These are phyloP conservation scores for Eleutherodactylus coqui DNA, from an alignment of 2,797 vertebrate genomes.

Conservation along the genomic window DNA sequence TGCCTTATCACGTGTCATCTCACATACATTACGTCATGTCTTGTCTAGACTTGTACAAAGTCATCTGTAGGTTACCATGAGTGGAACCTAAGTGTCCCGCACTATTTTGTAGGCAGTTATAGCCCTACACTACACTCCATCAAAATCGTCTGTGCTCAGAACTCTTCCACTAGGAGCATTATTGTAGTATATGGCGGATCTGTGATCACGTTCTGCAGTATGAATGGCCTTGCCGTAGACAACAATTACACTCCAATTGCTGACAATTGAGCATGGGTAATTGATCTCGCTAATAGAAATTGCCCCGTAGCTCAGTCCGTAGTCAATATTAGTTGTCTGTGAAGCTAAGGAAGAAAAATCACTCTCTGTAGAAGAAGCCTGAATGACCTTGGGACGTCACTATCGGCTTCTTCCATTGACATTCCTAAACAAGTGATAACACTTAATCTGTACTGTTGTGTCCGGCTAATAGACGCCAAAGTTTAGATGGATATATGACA, in stretches of 20 bases:
- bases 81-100: not conserved
- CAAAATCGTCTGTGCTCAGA: not conserved
- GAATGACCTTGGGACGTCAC: slow-evolving; percentile 4
- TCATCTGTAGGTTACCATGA: not conserved
- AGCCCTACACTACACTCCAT: not conserved
- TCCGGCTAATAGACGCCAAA: not conserved
- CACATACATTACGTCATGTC: slow-evolving; percentile 28
- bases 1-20: not conserved
- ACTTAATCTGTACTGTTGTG: not conserved
- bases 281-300: not conserved
- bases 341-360: not conserved
- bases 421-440: not conserved
- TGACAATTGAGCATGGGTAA: not conserved
- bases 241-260: not conserved
- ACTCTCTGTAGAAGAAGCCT: not conserved
- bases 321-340: slow-evolving; percentile 4
- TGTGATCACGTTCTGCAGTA: not conserved
- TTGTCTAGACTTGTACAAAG: slow-evolving; percentile 29
- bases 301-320: not conserved
- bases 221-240: not conserved
- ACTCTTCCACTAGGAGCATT: not conserved
- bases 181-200: not conserved
- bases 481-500: not conserved
- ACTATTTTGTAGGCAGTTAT: not conserved
- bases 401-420: not conserved